Conservation (phyloP, 2,797 vertebrate species). For the Zenarchopterus dispar region DNA sequence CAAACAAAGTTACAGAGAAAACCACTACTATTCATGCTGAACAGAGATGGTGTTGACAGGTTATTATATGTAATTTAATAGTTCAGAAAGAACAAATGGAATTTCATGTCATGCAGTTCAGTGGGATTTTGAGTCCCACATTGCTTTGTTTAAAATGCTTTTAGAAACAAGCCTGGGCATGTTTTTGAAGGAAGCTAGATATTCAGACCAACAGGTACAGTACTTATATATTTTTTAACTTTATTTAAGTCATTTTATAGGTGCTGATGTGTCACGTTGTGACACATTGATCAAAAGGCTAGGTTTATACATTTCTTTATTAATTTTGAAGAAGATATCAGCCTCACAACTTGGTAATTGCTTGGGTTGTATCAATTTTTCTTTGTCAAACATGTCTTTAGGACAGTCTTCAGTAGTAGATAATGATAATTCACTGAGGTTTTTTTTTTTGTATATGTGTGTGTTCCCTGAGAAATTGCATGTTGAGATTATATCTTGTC, state of each 20-base stretch:
- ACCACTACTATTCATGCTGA: too few relatives aligned
- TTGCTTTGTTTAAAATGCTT: conserved; percentile 4
- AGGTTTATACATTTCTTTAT: conserved; percentile 7
- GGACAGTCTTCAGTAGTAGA: neutral
- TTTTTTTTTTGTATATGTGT: too few relatives aligned
- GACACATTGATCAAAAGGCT: conserved; percentile 5
- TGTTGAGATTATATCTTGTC: too few relatives aligned
- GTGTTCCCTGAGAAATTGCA: too few relatives aligned
- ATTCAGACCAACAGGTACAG: neutral
- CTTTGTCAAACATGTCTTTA: conserved; percentile 11
- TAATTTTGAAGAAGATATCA: conserved; percentile 5
- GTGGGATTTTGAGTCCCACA: conserved; percentile 9
- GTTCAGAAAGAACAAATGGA: conserved; percentile 2
- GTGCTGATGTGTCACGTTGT: neutral
- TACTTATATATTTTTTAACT: neutral
- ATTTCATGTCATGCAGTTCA: conserved; percentile 4
- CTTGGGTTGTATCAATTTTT: conserved; percentile 8
- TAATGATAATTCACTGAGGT: too few relatives aligned
- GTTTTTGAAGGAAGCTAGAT: neutral
- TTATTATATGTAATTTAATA: too few relatives aligned
- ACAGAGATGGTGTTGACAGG: too few relatives aligned
- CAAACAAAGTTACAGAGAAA: too few relatives aligned
- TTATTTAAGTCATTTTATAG: neutral
- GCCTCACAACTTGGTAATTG: conserved; percentile 13
- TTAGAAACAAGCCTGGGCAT: neutral